Percentiles rank a stretch among this genome's conserved stretches.
These are phyloP conservation scores for Baronia brevicornis DNA, from an alignment of 2,888 invertebrate species.

Conservation along the genomic window DNA sequence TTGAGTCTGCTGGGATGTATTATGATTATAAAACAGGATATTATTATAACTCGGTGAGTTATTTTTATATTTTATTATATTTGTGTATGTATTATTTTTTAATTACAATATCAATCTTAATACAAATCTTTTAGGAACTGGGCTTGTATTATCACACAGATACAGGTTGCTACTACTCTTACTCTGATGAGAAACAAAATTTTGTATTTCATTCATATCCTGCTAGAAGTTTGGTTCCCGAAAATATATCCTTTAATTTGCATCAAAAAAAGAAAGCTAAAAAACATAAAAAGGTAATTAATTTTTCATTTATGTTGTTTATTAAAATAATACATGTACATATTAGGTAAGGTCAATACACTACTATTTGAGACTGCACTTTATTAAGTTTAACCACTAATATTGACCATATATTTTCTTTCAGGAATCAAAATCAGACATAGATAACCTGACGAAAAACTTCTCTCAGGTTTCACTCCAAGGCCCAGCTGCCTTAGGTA, in stretches of 20 bases:
- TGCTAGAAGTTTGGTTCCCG: constrained; percentile 47
- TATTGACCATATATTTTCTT: constrained; percentile 6
- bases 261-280: constrained; percentile 51
- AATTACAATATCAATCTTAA: too few species aligned
- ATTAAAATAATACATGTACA: too few species aligned
- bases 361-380: too few species aligned
- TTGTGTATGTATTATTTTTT: too few species aligned
- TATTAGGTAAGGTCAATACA: too few species aligned
- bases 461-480: constrained; percentile 69
- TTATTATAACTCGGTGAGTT: constrained; percentile 90
- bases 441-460: constrained; percentile 66
- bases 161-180: constrained; percentile 88
- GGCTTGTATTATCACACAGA: constrained; percentile 93
- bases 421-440: constrained; percentile 23
- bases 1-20: constrained; percentile 90
- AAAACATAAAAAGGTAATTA: constrained; percentile 45
- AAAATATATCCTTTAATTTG: constrained; percentile 36
- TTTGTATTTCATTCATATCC: constrained; percentile 90
- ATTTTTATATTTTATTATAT: too few species aligned
- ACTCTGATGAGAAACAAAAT: constrained; percentile 82
- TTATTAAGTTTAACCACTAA: too few species aligned
- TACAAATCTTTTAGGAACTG: constrained; percentile 83
- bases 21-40: constrained; percentile 92
- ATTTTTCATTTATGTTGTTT: too few species aligned
- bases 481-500: constrained; percentile 69